phyloP scores from a whole-genome alignment of 2,797 vertebrate genomes.

The Gallinago stenura region DNA sequence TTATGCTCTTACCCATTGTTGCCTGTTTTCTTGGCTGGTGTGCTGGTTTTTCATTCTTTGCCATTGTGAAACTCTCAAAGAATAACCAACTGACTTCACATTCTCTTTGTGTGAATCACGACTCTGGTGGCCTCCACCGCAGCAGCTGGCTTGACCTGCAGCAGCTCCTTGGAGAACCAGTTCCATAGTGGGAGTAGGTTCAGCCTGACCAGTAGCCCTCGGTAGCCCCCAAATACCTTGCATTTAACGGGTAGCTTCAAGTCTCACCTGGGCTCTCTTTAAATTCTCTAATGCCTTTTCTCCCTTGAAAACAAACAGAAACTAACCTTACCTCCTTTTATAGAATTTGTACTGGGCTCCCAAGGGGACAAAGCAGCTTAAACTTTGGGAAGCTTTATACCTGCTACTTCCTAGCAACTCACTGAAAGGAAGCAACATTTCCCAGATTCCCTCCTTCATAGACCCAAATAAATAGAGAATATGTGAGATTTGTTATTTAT shows the following conservation, averaged over 20 bases:
- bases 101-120: constrained; percentile 4
- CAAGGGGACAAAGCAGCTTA: background rate
- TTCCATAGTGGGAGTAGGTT: background rate
- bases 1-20: constrained; percentile 47
- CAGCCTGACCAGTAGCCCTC: background rate
- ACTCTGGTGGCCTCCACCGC: rapidly evolving
- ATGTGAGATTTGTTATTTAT: background rate
- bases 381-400: background rate
- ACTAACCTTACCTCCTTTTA: background rate
- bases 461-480: background rate
- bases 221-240: background rate
- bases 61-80: constrained; percentile 54
- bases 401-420: background rate
- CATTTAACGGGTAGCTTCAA: background rate
- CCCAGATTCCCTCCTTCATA: background rate
- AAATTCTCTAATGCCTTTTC: background rate
- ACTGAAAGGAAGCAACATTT: background rate
- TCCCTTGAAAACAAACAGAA: background rate
- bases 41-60: constrained; percentile 40
- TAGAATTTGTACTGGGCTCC: background rate
- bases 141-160: background rate
- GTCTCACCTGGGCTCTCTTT: background rate
- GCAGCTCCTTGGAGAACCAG: background rate
- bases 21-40: constrained; percentile 37
- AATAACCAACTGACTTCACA: background rate